A percentile compares a stretch with the other conserved stretches of the same genome.
Evolutionary conservation across 2,888 invertebrate species (phyloP).

Genomic region (Apocheima hispidaria): DNA sequence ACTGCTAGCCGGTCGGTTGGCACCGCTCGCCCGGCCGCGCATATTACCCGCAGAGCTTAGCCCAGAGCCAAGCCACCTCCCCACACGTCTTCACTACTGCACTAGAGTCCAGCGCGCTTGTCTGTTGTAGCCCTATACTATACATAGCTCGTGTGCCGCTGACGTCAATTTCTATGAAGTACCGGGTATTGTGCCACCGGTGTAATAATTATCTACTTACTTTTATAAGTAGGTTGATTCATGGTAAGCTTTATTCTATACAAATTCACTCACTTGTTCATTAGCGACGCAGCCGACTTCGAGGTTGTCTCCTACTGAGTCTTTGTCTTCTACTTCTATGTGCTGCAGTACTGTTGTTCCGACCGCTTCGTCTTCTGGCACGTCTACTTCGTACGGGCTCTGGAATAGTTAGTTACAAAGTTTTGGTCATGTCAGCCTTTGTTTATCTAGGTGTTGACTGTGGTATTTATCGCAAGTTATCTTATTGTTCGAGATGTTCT

Average conservation of each 20-base stretch:
- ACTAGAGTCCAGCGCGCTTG: too few relatives aligned
- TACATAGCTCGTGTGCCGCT: too few relatives aligned
- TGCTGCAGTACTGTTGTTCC: constrained; percentile 90
- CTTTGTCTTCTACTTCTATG: constrained; percentile 92
- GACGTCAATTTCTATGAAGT: too few relatives aligned
- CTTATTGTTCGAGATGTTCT: neutral
- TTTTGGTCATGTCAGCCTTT: too few relatives aligned
- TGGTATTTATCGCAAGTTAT: neutral
- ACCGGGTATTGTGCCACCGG: too few relatives aligned
- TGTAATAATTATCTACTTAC: too few relatives aligned
- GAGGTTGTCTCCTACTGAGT: constrained; percentile 92
- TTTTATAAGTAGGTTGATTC: neutral
- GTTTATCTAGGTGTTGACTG: neutral
- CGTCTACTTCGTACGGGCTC: constrained; percentile 92
- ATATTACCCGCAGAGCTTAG: too few relatives aligned
- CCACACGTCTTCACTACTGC: too few relatives aligned
- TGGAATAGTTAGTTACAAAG: constrained; percentile 73
- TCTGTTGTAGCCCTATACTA: too few relatives aligned
- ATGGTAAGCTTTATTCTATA: neutral
- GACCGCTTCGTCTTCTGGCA: constrained; percentile 91
- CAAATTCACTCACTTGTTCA: constrained; percentile 67
- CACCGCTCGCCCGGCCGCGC: too few relatives aligned
- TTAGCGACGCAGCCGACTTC: constrained; percentile 88
- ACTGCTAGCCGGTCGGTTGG: too few relatives aligned
- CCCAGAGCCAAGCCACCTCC: too few relatives aligned